Evolutionary conservation across 2,888 invertebrate species (phyloP).

Genomic region (Muschampia plurimacula): DNA sequence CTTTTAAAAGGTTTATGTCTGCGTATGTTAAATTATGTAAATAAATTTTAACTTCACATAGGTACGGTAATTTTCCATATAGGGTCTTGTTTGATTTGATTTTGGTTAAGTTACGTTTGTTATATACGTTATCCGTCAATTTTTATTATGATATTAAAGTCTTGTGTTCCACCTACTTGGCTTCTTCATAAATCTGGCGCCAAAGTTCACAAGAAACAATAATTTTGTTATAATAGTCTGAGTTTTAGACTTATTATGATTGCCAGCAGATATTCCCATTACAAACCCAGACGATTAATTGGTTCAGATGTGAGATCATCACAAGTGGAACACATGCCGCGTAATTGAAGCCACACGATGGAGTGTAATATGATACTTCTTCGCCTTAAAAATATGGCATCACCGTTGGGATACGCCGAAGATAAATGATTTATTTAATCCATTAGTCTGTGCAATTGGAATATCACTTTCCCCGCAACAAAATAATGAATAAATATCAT

Average conservation of each 20-base stretch:
- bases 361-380: slow-evolving; percentile 21
- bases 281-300: slow-evolving; percentile 23
- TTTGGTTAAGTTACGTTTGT: no score
- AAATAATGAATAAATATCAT: no score
- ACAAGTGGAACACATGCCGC: slow-evolving; percentile 20
- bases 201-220: neutral
- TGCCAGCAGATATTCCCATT: slow-evolving; percentile 17
- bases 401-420: no score
- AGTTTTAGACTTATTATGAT: slow-evolving; percentile 8
- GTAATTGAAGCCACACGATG: slow-evolving; percentile 22
- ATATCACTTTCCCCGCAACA: no score
- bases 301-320: slow-evolving; percentile 19
- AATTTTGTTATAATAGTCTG: neutral
- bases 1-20: neutral
- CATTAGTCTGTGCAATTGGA: no score
- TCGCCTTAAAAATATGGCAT: neutral
- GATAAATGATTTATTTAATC: no score
- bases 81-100: neutral
- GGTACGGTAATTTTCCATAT: neutral
- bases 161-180: no score
- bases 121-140: no score
- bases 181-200: neutral
- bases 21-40: no score
- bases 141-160: no score
- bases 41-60: neutral